These are phyloP conservation scores for Phodopus roborovskii DNA, from an alignment of 2,113 vertebrate species.

Conservation along the genomic window DNA sequence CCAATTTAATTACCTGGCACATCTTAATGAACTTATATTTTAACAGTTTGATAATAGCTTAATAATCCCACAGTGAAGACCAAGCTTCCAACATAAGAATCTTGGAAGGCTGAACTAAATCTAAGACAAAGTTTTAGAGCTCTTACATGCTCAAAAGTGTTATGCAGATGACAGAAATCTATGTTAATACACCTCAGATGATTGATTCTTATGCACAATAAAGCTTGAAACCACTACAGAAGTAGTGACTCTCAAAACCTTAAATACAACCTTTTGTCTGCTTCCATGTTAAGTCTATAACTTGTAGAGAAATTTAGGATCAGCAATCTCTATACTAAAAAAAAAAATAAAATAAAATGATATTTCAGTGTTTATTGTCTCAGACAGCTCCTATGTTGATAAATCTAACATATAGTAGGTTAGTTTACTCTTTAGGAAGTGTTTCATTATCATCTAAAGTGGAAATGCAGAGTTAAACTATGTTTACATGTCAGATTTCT, in stretches of 20 bases:
- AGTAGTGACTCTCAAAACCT: neutral
- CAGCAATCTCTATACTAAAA: neutral
- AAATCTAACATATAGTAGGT: slow-evolving; percentile 17
- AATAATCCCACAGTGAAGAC: neutral
- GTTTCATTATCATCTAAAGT: neutral
- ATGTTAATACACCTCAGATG: neutral
- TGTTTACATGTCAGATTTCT: slow-evolving; percentile 56
- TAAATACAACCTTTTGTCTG: neutral
- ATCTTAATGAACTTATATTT: neutral
- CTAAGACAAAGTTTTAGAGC: neutral
- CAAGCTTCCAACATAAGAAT: neutral
- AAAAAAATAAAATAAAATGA: neutral
- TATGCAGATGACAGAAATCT: neutral
- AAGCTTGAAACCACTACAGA: neutral
- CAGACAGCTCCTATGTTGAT: neutral
- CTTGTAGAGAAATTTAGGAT: neutral
- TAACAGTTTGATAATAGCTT: neutral
- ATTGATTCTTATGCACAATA: neutral
- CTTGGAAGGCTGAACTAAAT: neutral
- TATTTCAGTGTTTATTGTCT: neutral
- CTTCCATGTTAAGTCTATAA: neutral
- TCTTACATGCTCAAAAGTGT: neutral
- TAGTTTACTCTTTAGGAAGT: neutral
- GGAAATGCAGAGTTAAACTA: slow-evolving; percentile 37
- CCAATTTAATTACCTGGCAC: neutral